These are phyloP conservation scores for Astropecten irregularis DNA, from an alignment of 53 echinoderm and acorn worm species.

Conservation along the genomic window DNA sequence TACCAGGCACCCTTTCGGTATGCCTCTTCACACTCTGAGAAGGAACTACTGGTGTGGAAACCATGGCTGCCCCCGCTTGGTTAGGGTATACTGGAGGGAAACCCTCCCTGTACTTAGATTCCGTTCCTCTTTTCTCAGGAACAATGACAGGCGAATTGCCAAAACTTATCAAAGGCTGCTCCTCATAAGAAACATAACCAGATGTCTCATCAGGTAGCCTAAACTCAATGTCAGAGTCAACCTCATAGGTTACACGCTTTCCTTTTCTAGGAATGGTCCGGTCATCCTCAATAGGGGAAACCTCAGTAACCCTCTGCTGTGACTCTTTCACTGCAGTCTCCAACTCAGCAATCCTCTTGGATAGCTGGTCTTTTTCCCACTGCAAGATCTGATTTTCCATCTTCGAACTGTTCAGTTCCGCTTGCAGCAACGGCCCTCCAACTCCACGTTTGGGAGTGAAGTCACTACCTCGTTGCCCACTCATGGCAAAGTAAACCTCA, in stretches of 20 bases:
- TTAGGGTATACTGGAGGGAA: too few relatives aligned
- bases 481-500: slow-evolving; percentile 1
- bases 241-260: not conserved
- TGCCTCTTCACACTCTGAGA: too few relatives aligned
- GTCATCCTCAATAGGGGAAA: not conserved
- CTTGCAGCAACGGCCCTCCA: too few relatives aligned
- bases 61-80: too few relatives aligned
- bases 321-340: not conserved
- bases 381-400: slow-evolving; percentile 4
- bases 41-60: too few relatives aligned
- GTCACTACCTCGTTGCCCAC: not conserved
- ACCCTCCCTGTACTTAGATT: too few relatives aligned
- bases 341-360: not conserved
- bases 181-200: not conserved
- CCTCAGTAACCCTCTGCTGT: not conserved
- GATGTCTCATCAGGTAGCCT: not conserved
- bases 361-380: not conserved
- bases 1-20: too few relatives aligned
- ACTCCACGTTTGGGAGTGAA: too few relatives aligned
- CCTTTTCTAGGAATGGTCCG: not conserved
- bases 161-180: not conserved
- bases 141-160: too few relatives aligned
- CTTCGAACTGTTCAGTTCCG: too few relatives aligned
- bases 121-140: too few relatives aligned
- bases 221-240: slow-evolving; percentile 1